phyloP scores from a whole-genome alignment of 2,888 invertebrate genomes.

The Chloroclysta siterata region DNA sequence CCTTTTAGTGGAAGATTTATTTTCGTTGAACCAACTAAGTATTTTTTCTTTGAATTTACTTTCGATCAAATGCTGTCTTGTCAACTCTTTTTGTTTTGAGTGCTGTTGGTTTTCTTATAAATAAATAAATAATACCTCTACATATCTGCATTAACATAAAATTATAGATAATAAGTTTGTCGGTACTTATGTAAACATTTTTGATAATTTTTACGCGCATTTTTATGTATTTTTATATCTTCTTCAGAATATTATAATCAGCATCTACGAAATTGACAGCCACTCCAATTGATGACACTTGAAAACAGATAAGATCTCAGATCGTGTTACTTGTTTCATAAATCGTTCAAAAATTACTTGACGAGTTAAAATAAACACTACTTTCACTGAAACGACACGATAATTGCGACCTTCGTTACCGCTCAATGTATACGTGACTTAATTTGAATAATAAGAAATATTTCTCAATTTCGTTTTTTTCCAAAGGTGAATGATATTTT shows the following conservation, averaged over 20 bases:
- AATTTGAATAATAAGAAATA: slow-evolving; percentile 63
- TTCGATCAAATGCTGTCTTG: no score
- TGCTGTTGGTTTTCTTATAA: no score
- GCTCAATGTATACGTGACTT: slow-evolving; percentile 54
- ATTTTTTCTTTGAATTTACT: background rate
- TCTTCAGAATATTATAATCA: slow-evolving; percentile 18
- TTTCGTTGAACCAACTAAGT: background rate
- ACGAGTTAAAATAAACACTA: slow-evolving; percentile 33
- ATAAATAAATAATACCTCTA: no score
- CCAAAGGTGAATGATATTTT: background rate
- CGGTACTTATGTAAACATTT: no score
- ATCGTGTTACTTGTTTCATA: slow-evolving; percentile 28
- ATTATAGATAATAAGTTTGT: no score
- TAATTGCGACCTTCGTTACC: slow-evolving; percentile 53
- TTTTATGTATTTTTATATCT: background rate
- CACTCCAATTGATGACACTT: slow-evolving; percentile 38
- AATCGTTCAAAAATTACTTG: slow-evolving; percentile 31
- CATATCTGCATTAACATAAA: no score
- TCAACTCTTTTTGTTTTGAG: no score
- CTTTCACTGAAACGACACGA: slow-evolving; percentile 43
- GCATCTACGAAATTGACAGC: slow-evolving; percentile 22
- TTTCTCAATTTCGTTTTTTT: slow-evolving; percentile 15
- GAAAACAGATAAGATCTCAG: slow-evolving; percentile 38
- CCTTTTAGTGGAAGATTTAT: slow-evolving; percentile 42
- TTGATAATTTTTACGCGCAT: no score